A percentile compares a stretch with the other conserved stretches of the same genome.
These are phyloP conservation scores for Sciurus vulgaris DNA, from an alignment of 2,797 vertebrate genomes.

Conservation along the genomic window DNA sequence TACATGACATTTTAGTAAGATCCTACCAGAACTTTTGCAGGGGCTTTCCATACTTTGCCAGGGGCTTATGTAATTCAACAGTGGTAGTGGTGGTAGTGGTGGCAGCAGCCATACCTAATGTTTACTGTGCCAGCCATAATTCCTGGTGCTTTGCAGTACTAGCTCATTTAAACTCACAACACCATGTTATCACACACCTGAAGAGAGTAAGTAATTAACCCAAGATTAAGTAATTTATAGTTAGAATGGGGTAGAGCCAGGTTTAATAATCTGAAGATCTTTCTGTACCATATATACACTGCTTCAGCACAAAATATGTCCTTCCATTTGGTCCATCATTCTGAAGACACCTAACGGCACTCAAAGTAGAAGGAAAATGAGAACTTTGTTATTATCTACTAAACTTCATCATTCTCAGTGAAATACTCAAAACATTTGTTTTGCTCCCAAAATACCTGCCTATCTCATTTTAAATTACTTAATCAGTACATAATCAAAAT, in stretches of 20 bases:
- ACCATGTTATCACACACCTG: background rate
- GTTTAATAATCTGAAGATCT: background rate
- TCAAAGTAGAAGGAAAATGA: conserved; percentile 24
- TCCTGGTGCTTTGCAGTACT: background rate
- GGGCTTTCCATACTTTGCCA: background rate
- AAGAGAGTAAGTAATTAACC: background rate
- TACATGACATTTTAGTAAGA: background rate
- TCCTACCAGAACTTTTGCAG: background rate
- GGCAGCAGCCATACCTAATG: background rate
- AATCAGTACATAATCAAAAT: background rate
- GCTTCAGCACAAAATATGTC: background rate
- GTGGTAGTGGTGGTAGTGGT: fast-evolving
- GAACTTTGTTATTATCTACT: background rate
- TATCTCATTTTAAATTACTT: conserved; percentile 11
- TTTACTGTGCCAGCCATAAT: background rate
- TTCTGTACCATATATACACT: background rate
- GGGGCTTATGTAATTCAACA: background rate
- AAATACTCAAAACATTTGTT: conserved; percentile 46
- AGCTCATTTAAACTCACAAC: background rate
- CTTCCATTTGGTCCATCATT: background rate
- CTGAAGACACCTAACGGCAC: background rate
- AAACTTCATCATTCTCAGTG: conserved; percentile 39
- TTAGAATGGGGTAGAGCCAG: background rate
- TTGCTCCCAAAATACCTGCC: background rate
- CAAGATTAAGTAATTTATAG: background rate